These are phyloP conservation scores for Heliconius himera DNA, from an alignment of 1,140 invertebrate species.

Conservation along the genomic window DNA sequence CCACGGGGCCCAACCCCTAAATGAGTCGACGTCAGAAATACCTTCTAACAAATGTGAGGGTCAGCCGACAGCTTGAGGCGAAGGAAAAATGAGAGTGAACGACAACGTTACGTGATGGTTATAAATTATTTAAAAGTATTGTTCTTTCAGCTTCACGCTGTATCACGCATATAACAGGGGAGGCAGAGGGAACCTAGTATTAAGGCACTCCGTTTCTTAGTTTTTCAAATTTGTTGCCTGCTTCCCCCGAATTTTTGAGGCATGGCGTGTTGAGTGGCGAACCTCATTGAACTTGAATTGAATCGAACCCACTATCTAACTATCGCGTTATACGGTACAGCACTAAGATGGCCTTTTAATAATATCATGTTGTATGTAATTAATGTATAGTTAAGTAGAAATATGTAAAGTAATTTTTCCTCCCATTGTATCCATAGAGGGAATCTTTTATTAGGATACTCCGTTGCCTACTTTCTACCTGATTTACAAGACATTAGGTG, in stretches of 20 bases:
- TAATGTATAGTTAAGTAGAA: too few species aligned
- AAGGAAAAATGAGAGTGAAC: neutral
- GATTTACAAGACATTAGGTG: neutral
- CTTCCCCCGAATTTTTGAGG: neutral
- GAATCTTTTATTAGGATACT: too few species aligned
- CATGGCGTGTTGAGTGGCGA: neutral
- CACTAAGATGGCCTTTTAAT: too few species aligned
- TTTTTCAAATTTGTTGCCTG: too few species aligned
- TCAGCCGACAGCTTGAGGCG: slow-evolving; percentile 7
- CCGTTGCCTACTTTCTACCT: too few species aligned
- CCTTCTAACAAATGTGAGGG: slow-evolving; percentile 5
- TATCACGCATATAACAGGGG: neutral
- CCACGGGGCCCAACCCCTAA: neutral
- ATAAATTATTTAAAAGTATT: neutral
- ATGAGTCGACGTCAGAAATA: neutral
- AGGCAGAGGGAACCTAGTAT: neutral
- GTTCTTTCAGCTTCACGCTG: neutral
- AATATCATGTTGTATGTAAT: too few species aligned
- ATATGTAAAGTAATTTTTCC: too few species aligned
- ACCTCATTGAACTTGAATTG: too few species aligned
- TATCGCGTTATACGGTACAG: too few species aligned
- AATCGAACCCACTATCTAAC: too few species aligned
- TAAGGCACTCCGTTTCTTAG: neutral
- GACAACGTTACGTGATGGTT: slow-evolving; percentile 2
- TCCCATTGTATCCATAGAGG: too few species aligned